These are phyloP conservation scores for Hoplostethus mediterraneus DNA, from an alignment of 2,797 vertebrate species.

Conservation along the genomic window DNA sequence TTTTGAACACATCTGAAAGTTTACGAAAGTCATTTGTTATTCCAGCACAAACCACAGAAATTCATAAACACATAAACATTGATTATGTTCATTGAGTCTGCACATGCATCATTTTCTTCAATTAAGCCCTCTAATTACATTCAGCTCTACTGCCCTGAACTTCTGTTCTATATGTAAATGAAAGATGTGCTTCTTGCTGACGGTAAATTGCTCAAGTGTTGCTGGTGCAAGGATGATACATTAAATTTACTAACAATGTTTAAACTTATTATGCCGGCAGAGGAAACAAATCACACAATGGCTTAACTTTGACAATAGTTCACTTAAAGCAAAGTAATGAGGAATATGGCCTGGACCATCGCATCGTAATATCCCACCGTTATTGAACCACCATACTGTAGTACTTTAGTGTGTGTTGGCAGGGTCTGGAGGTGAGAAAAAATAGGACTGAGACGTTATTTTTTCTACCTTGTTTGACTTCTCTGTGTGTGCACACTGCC, in stretches of 20 bases:
- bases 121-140: conserved; percentile 8
- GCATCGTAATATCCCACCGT: no score
- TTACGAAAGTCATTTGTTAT: neutral
- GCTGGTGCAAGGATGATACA: neutral
- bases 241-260: neutral
- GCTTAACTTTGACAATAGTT: neutral
- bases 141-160: neutral
- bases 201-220: conserved; percentile 5
- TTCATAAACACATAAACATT: neutral
- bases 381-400: no score
- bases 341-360: neutral
- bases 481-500: neutral
- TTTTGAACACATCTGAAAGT: neutral
- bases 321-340: neutral
- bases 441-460: neutral
- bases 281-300: neutral
- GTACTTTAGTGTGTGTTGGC: no score
- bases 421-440: neutral
- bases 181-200: conserved; percentile 6
- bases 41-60: neutral
- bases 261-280: neutral
- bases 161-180: conserved; percentile 9
- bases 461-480: conserved; percentile 5
- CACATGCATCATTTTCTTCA: conserved; percentile 7
- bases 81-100: neutral